These are phyloP conservation scores for Odontothrips loti DNA, from an alignment of 2,888 invertebrate genomes.

Conservation along the genomic window DNA sequence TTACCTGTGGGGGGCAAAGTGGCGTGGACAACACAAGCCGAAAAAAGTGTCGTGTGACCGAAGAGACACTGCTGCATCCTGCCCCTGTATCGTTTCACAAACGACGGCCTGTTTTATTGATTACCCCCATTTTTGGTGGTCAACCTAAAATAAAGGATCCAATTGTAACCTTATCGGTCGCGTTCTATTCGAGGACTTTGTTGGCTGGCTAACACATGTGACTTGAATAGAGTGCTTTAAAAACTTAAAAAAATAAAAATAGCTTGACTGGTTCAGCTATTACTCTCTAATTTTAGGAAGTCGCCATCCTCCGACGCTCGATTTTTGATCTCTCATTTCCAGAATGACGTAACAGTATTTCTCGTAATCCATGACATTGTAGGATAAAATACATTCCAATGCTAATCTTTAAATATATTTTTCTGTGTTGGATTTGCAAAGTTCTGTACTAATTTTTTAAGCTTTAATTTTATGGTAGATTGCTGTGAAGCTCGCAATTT, in stretches of 20 bases:
- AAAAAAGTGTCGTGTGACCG: not conserved
- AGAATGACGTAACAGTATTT: too few relatives aligned
- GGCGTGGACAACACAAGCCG: too few relatives aligned
- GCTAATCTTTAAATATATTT: constrained; percentile 5
- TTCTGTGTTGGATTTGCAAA: not conserved
- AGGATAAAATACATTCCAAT: not conserved
- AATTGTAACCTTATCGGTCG: not conserved
- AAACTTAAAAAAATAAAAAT: not conserved
- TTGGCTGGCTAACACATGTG: not conserved
- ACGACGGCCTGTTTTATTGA: too few relatives aligned
- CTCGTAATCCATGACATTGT: not conserved
- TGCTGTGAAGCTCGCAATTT: not conserved
- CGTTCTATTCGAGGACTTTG: not conserved
- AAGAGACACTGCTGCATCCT: not conserved
- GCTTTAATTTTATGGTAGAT: not conserved
- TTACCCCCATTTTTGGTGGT: too few relatives aligned
- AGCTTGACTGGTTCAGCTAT: not conserved
- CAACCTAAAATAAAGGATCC: too few relatives aligned
- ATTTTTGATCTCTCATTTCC: too few relatives aligned
- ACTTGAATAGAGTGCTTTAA: not conserved
- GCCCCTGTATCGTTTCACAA: not conserved
- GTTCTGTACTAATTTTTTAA: not conserved
- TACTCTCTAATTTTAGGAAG: not conserved
- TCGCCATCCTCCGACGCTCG: too few relatives aligned
- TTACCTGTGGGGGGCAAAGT: too few relatives aligned